Evolutionary conservation across 1,140 invertebrate genomes (phyloP), one percentile per base, ranked within the genome.

Genomic region (Nylanderia fulva): DNA sequence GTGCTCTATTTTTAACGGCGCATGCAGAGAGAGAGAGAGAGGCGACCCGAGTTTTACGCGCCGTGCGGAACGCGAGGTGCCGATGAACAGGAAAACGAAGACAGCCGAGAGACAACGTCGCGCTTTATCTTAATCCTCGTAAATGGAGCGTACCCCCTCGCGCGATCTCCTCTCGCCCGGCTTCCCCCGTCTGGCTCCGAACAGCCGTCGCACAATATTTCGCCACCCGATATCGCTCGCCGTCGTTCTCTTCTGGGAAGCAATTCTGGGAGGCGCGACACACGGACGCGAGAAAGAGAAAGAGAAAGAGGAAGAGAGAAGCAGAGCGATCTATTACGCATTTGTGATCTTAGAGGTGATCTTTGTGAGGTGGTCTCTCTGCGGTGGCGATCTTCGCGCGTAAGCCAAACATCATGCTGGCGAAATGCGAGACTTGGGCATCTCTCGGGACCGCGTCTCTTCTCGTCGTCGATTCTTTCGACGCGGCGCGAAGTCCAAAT

Each of bases 1-100:
- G 91, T 93, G 94, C 93, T 94, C 93, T 94, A 94, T 94, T 94
- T 94, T 94, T 94, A 93, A 94, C 92, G 86, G 84, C 91, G 88
- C 85, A 68, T 89, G 52, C 77, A 52, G 24, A 79, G 21, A 27
- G 15, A 75, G 83, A 63, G 82, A 56, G 48, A 58, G 76, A 45
- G 18, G 45, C n/a, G 39, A 42, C 33, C 63, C 74, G 80, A 80
- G 77, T 88, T 88, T 90, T 86, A 83, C 85, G 75, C 61, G 58
- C 61, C 21, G 27, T 24, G n/a, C 66, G 77, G 52, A 72, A 82
- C 77, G 77, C 1, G 45, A 82, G 77, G 52, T 82, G 77, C 77
- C 77, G 77, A 82, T 82, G 66, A 82, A 82, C 85, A 52, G 86
- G 76, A 85, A 87, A 87, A 88, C 77, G 77, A 85, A 87, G 72